A percentile compares a stretch with the other conserved stretches of the same genome.
phyloP scores from a whole-genome alignment of 2,113 vertebrate species.

The Girardinichthys multiradiatus region DNA sequence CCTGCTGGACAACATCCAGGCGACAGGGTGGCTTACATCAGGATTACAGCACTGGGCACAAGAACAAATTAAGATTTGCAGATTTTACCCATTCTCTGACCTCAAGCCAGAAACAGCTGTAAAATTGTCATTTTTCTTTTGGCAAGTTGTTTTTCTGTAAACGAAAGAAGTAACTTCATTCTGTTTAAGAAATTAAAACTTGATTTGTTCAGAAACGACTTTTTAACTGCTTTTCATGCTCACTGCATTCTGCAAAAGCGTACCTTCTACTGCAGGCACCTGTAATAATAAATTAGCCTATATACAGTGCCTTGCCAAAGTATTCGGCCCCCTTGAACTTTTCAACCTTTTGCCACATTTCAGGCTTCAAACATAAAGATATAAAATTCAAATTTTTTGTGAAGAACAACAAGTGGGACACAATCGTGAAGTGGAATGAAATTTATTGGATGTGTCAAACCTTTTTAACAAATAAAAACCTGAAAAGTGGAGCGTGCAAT shows the following conservation, averaged over 20 bases:
- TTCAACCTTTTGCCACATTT: too few relatives aligned
- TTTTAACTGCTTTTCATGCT: neutral
- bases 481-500: too few relatives aligned
- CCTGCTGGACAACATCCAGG: too few relatives aligned
- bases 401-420: too few relatives aligned
- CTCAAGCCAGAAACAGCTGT: conserved; percentile 42
- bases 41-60: conserved; percentile 70
- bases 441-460: too few relatives aligned
- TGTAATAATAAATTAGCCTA: too few relatives aligned
- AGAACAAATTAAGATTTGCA: conserved; percentile 58
- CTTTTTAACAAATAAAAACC: too few relatives aligned
- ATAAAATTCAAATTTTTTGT: too few relatives aligned
- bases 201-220: conserved; percentile 3
- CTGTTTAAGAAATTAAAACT: neutral
- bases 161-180: conserved; percentile 1
- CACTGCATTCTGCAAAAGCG: neutral
- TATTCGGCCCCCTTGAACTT: too few relatives aligned
- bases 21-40: conserved; percentile 66
- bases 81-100: conserved; percentile 59
- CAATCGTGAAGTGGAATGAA: too few relatives aligned
- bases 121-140: conserved; percentile 42
- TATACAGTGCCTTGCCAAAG: too few relatives aligned
- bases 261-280: neutral
- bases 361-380: too few relatives aligned
- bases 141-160: conserved; percentile 8